Conservation (phyloP, 1,140 invertebrate species). For the Drosophila lacertosa region DNA sequence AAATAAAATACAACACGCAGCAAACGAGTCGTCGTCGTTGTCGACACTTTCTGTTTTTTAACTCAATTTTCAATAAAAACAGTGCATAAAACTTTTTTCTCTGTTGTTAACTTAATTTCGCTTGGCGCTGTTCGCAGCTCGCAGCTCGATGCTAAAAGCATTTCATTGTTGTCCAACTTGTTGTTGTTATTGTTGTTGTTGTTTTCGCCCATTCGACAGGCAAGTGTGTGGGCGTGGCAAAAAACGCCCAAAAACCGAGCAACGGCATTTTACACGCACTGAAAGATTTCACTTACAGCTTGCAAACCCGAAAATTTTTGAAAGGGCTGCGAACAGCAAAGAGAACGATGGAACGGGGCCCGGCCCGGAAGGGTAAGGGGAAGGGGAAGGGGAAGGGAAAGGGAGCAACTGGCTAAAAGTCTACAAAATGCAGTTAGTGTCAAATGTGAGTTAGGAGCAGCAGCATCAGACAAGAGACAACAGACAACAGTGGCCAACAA, state of each 20-base stretch:
- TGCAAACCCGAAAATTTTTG: constrained; percentile 1
- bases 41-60: constrained; percentile 76
- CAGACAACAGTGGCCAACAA: background rate
- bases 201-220: background rate
- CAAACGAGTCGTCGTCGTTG: constrained; percentile 41
- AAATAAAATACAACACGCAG: constrained; percentile 51
- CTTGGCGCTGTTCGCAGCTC: constrained; percentile 55
- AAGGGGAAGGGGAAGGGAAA: background rate
- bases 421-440: constrained; percentile 54
- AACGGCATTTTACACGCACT: constrained; percentile 73
- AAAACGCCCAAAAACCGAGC: constrained; percentile 44
- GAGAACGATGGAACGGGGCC: background rate
- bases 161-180: constrained; percentile 78
- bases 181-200: constrained; percentile 25
- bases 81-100: constrained; percentile 67
- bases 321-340: too few relatives aligned
- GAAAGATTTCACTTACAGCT: constrained; percentile 65
- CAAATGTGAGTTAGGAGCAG: constrained; percentile 46
- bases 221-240: constrained; percentile 53
- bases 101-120: constrained; percentile 78
- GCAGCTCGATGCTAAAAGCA: constrained; percentile 67
- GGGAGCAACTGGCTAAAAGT: constrained; percentile 39
- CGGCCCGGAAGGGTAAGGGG: background rate
- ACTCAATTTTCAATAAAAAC: constrained; percentile 79
- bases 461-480: constrained; percentile 17